A percentile compares a stretch with the other conserved stretches of the same genome.
Conservation (phyloP, 1,140 invertebrate genomes). For the Neodiprion fabricii region DNA sequence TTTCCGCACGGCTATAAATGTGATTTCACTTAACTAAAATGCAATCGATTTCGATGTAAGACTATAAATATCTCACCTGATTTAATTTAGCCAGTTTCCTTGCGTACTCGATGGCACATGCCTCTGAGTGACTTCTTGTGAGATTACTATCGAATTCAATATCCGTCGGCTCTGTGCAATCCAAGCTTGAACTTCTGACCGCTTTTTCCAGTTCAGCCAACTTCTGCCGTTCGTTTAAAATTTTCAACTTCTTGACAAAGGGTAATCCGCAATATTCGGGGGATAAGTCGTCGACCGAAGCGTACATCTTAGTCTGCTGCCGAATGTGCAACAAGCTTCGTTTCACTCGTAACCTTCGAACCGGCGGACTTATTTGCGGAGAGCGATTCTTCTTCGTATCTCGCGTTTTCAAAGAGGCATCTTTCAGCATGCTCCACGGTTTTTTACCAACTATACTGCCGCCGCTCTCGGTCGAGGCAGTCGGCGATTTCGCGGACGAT, state of each 20-base stretch:
- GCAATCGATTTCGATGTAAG: too few species aligned
- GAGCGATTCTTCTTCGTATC: conserved; percentile 33
- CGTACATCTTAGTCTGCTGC: conserved; percentile 71
- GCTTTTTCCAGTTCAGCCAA: conserved; percentile 79
- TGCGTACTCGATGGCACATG: conserved; percentile 60
- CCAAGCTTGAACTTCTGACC: conserved; percentile 79
- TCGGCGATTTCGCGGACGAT: conserved; percentile 5
- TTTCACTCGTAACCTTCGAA: conserved; percentile 38
- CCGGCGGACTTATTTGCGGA: conserved; percentile 39
- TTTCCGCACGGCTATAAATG: too few species aligned
- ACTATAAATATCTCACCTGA: conserved; percentile 35
- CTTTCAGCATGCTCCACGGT: conserved; percentile 57
- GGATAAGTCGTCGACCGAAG: conserved; percentile 84
- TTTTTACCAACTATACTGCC: conserved; percentile 41
- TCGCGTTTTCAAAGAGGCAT: conserved; percentile 48
- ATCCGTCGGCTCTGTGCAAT: conserved; percentile 71
- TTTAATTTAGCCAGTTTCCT: conserved; percentile 54
- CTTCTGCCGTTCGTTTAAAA: conserved; percentile 86
- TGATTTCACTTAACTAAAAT: too few species aligned
- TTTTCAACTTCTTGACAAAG: conserved; percentile 88
- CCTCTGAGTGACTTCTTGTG: conserved; percentile 70
- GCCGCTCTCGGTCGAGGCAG: conserved; percentile 25
- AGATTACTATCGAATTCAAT: conserved; percentile 65
- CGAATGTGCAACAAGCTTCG: conserved; percentile 47
- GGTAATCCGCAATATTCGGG: conserved; percentile 86